Evolutionary conservation across 2,888 invertebrate species (phyloP), one percentile per base, ranked within the genome.

Genomic region (Marasmarcha lunaedactyla): DNA sequence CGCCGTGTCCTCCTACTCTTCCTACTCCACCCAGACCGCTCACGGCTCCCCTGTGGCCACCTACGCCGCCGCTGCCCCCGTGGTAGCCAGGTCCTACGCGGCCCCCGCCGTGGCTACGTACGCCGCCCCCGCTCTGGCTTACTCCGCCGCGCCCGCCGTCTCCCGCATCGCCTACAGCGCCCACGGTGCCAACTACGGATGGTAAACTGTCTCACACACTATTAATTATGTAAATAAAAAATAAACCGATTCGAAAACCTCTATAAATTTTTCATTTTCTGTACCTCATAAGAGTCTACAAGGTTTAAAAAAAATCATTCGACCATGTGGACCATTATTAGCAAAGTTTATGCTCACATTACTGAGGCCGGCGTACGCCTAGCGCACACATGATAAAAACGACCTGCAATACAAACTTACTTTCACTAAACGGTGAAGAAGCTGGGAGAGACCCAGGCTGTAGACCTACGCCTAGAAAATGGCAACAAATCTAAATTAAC

Each of bases 161-260:
- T 87, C 90, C 36, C 89, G 89, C 60, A 86, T 88, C 50, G 72
- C 85, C 46, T 90, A 89, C 77, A 70, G 86, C 44, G 88, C 88
- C 42, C 78, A 86, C 34, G 89, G 74, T 40, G 65, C 64, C 42
- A 67, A 59, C 57, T 78, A 78, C 51, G 78, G 73, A 36, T 78
- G 77, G 77, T 77, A 58, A 64, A 48, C 20, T 43, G 58, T 53
- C 3, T 20, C 20, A 20, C 7, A 3, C 3, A 7, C 20, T 20
- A 20, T 20, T 20, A 20, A 5, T 20, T 20, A 20, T 20, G 7
- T 20, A 20, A 20, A 20, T 20, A 20, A 20, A 3, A 5, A 20
- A 20, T 20, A 20, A 20, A 20, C n/a, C 20, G 20, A 20, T 20
- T 20, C n/a, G n/a, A 20, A 20, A 20, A 20, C 20, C 3, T 7